Conservation (phyloP, 1,140 invertebrate genomes). For the Pissodes strobi region DNA sequence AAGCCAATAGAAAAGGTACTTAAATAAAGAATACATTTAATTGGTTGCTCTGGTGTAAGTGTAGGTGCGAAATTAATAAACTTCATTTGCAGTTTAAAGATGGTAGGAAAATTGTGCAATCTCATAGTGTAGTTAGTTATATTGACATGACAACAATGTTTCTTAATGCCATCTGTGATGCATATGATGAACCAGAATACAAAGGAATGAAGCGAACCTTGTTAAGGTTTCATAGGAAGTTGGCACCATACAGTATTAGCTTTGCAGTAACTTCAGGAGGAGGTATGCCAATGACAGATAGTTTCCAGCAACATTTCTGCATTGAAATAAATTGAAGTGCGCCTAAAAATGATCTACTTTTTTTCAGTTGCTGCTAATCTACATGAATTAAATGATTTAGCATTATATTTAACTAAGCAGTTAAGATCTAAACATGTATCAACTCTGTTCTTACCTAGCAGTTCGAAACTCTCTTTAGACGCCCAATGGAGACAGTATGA, state of each 20-base stretch:
- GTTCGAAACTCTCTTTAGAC: constrained; percentile 40
- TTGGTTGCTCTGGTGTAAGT: neutral
- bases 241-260: constrained; percentile 74
- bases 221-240: constrained; percentile 69
- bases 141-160: constrained; percentile 64
- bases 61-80: neutral
- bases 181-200: constrained; percentile 55
- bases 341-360: constrained; percentile 1
- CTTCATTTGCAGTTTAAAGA: constrained; percentile 56
- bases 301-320: neutral
- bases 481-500: constrained; percentile 52
- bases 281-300: constrained; percentile 55
- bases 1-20: constrained; percentile 32
- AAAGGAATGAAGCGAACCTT: constrained; percentile 48
- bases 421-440: constrained; percentile 59
- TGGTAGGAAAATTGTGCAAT: constrained; percentile 53
- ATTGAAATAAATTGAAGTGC: neutral
- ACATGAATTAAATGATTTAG: constrained; percentile 59
- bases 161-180: constrained; percentile 67
- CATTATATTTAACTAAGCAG: constrained; percentile 59
- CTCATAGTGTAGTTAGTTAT: constrained; percentile 57
- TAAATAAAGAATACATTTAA: too few relatives aligned
- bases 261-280: constrained; percentile 58
- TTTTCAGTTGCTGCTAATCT: constrained; percentile 31
- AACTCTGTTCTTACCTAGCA: constrained; percentile 48